A percentile compares a stretch with the other conserved stretches of the same genome.
These are phyloP conservation scores for Cetoscarus ocellatus DNA, from an alignment of 2,797 vertebrate species.

Conservation along the genomic window DNA sequence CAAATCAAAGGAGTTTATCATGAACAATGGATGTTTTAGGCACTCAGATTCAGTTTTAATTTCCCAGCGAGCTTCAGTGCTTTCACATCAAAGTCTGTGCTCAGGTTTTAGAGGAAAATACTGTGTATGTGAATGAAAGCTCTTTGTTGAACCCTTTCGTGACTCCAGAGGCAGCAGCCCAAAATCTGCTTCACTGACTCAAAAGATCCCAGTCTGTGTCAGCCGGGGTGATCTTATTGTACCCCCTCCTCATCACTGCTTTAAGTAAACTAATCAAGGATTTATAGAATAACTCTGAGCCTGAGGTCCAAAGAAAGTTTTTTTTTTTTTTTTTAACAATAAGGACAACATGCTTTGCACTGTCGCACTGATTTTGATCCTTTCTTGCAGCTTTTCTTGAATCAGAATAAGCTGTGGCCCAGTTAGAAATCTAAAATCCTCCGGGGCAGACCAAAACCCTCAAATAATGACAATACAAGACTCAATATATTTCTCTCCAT, in stretches of 20 bases:
- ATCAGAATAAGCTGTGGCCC: too few species aligned
- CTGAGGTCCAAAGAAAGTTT: background rate
- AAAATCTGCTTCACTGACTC: background rate
- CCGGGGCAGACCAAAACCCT: too few species aligned
- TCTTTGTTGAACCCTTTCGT: background rate
- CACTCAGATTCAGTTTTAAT: background rate
- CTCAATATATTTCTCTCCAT: too few species aligned
- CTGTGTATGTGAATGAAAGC: background rate
- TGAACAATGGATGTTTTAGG: background rate
- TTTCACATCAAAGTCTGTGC: background rate
- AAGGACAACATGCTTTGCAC: background rate
- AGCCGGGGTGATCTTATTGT: too few species aligned
- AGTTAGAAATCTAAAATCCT: too few species aligned
- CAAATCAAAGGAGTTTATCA: constrained; percentile 1
- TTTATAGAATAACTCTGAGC: too few species aligned
- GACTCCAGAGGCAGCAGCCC: background rate
- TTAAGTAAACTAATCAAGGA: too few species aligned
- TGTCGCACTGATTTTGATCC: too few species aligned
- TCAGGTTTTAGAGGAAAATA: background rate
- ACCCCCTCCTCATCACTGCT: too few species aligned
- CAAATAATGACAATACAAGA: too few species aligned
- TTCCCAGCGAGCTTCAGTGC: background rate
- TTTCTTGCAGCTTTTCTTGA: too few species aligned
- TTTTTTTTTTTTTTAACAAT: background rate
- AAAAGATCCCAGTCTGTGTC: background rate